These are phyloP conservation scores for Geophilus truncorum DNA, from an alignment of 2,888 invertebrate species.

Conservation along the genomic window DNA sequence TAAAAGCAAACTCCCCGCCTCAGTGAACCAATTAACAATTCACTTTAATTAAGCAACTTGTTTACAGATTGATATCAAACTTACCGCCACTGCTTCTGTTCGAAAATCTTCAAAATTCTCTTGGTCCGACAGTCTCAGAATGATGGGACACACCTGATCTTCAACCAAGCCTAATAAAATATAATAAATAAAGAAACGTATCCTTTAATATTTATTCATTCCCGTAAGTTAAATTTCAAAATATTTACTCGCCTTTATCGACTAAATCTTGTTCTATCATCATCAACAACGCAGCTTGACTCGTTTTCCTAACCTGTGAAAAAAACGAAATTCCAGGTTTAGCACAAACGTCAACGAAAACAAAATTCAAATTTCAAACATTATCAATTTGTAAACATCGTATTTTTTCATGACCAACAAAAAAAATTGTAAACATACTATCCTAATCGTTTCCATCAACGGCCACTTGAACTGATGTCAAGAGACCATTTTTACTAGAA, in stretches of 20 bases:
- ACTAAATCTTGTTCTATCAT: constrained; percentile 62
- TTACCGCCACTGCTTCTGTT: constrained; percentile 57
- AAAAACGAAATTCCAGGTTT: neutral
- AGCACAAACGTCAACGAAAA: neutral
- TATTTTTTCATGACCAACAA: neutral
- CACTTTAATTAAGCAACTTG: neutral
- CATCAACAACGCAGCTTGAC: constrained; percentile 59
- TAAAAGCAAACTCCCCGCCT: neutral
- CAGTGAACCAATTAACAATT: neutral
- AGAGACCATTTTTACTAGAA: neutral
- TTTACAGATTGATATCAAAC: constrained; percentile 44
- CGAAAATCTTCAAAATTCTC: constrained; percentile 56
- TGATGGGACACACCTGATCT: constrained; percentile 60
- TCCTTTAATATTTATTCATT: neutral
- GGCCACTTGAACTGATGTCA: constrained; percentile 2
- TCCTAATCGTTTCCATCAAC: constrained; percentile 18
- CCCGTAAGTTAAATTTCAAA: neutral
- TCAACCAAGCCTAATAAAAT: constrained; percentile 54
- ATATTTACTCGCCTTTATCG: constrained; percentile 47
- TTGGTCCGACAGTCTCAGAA: constrained; percentile 56
- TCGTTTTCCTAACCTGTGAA: constrained; percentile 59
- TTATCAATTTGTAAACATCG: neutral
- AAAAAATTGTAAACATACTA: neutral
- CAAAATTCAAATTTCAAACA: neutral
- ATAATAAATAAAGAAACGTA: constrained; percentile 18